These are phyloP conservation scores for Capitulum mitella DNA, from an alignment of 2,888 invertebrate genomes.

Conservation along the genomic window DNA sequence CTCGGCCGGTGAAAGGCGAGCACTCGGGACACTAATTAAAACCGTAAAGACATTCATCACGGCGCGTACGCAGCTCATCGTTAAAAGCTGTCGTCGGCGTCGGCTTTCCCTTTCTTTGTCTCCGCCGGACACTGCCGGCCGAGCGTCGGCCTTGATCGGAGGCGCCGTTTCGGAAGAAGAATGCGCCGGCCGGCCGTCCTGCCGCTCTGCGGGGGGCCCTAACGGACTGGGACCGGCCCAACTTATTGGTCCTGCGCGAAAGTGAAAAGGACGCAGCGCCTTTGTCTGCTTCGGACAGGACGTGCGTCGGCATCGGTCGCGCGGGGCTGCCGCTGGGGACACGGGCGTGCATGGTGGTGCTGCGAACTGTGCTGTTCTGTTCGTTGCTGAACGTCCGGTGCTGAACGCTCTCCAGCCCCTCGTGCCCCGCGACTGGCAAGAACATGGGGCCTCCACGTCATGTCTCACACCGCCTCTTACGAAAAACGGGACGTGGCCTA, in stretches of 20 bases:
- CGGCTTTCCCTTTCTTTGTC: conserved; percentile 15
- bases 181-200: neutral
- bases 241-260: neutral
- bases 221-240: neutral
- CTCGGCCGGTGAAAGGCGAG: neutral
- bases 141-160: neutral
- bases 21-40: neutral
- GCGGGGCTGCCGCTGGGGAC: no score
- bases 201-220: neutral
- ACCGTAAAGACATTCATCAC: conserved; percentile 9
- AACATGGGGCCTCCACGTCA: neutral
- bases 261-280: neutral
- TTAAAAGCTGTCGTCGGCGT: neutral
- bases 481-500: neutral
- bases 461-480: neutral
- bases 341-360: neutral
- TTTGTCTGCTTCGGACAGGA: neutral
- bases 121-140: neutral
- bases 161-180: neutral
- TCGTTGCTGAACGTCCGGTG: no score
- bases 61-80: neutral
- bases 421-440: neutral
- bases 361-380: neutral
- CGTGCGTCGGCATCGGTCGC: no score
- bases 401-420: no score